A percentile compares a stretch with the other conserved stretches of the same genome.
These are phyloP conservation scores for Erannis defoliaria DNA, from an alignment of 2,888 invertebrate genomes.

Conservation along the genomic window DNA sequence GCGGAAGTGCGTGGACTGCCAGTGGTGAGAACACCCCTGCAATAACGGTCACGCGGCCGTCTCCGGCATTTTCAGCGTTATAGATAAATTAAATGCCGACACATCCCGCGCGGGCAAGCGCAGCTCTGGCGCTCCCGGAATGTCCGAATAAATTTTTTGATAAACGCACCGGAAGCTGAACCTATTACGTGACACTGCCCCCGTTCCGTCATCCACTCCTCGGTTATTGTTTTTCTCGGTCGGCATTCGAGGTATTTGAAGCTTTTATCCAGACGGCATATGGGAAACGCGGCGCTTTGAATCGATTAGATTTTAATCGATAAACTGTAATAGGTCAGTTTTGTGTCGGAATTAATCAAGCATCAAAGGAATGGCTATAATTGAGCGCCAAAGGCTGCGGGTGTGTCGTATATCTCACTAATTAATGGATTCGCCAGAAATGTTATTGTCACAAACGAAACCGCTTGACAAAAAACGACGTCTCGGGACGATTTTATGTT, in stretches of 20 bases:
- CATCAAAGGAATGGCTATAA: constrained; percentile 81
- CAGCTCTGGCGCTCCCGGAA: constrained; percentile 75
- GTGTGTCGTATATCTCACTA: constrained; percentile 82
- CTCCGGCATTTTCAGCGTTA: constrained; percentile 79
- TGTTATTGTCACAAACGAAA: constrained; percentile 77
- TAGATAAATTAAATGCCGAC: constrained; percentile 86
- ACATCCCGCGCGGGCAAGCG: constrained; percentile 73
- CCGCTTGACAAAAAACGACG: constrained; percentile 66
- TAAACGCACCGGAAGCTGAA: constrained; percentile 82
- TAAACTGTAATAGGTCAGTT: constrained; percentile 83
- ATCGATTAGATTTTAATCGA: constrained; percentile 82
- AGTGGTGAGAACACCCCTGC: constrained; percentile 65
- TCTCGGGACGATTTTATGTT: constrained; percentile 48
- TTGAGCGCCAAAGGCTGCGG: constrained; percentile 77
- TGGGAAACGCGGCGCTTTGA: constrained; percentile 80
- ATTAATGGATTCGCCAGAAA: constrained; percentile 84
- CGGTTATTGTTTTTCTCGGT: constrained; percentile 81
- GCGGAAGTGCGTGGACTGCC: constrained; percentile 81
- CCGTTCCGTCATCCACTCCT: constrained; percentile 72
- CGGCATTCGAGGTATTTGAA: constrained; percentile 75
- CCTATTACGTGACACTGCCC: constrained; percentile 83
- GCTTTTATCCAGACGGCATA: constrained; percentile 74
- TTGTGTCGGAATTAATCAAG: constrained; percentile 85
- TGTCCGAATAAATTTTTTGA: constrained; percentile 85
- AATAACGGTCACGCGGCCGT: constrained; percentile 75